Base-by-base conservation (phyloP, 1,140 invertebrate genomes). In the Hylyphantes graminicola region DNA sequence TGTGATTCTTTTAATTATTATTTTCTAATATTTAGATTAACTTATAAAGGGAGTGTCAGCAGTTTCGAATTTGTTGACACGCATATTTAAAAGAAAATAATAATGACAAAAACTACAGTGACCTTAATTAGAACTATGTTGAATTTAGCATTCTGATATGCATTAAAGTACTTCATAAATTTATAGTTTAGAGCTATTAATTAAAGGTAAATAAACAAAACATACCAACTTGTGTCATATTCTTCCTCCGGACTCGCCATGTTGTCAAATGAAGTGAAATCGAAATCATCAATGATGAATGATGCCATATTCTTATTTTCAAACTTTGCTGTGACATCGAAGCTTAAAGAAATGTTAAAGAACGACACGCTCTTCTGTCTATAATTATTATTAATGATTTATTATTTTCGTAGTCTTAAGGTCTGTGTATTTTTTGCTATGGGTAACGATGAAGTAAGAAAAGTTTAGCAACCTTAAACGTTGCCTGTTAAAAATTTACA, bases 201-300 rank as follows among this genome's bases (percentile, higher is more conserved):
- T 51, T 10, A 15, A 50, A 53, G 12, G 15, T 64, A 76, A 76
- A 48, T 80, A 70, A 70, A 74, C 48, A 70, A 53, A 35, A 35
- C n/a, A 48, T 70, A 80, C 77, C 77, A 80, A 65, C 77, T 80
- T 10, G 77, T 80, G 54, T 80, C 77, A 70, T 80, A 80, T 21
- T 80, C 77, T 35, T 80, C 77, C 10, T 70, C 77, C 12, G 65
- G 17, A 80, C 65, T 80, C 77, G 77, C 77, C 77, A 80, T 80
- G 77, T 80, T 80, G 77, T 80, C 77, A 80, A 68, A 35, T 35
- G 35, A 35, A 35, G 5, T 35, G 35, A 35, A 35, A 35, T 35
- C 35, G 35, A 35, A 35, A 35, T 35, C 35, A 35, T 35, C 5
- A 35, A 35, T 35, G 35, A 35, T 35, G 35, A 35, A 35, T 35